Percentiles rank a stretch among this genome's conserved stretches.
Conservation (phyloP, 2,113 vertebrate species). For the Malurus cyaneus region DNA sequence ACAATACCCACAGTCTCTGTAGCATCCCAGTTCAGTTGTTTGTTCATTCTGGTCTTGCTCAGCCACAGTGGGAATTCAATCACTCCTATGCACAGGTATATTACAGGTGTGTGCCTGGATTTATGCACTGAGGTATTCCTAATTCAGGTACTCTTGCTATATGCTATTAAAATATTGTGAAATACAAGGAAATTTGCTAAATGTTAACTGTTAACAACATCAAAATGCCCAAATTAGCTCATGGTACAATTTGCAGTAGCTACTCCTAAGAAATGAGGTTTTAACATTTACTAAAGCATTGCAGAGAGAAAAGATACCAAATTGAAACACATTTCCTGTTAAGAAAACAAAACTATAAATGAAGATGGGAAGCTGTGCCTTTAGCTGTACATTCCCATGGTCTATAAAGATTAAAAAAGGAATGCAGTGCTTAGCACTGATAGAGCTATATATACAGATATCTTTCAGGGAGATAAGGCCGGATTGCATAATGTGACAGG, state of each 20-base stretch:
- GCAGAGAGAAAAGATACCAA: background rate
- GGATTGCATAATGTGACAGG: background rate
- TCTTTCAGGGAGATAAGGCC: background rate
- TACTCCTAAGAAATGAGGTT: background rate
- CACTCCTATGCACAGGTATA: background rate
- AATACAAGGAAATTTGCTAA: background rate
- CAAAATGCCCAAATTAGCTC: background rate
- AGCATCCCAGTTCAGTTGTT: background rate
- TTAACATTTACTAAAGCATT: background rate
- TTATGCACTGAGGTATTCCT: background rate
- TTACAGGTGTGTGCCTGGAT: background rate
- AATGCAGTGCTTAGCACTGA: background rate
- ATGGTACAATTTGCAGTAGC: background rate
- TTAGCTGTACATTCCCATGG: background rate
- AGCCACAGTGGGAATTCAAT: background rate
- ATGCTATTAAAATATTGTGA: background rate
- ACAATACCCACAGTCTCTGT: background rate
- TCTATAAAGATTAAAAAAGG: background rate
- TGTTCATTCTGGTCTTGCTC: background rate
- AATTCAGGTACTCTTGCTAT: background rate
- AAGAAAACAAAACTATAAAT: background rate
- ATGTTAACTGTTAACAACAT: background rate
- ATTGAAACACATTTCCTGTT: background rate
- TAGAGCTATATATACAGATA: background rate
- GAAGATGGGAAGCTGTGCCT: background rate